These are phyloP conservation scores for Halichoerus grypus DNA, from an alignment of 2,113 vertebrate species.

Conservation along the genomic window DNA sequence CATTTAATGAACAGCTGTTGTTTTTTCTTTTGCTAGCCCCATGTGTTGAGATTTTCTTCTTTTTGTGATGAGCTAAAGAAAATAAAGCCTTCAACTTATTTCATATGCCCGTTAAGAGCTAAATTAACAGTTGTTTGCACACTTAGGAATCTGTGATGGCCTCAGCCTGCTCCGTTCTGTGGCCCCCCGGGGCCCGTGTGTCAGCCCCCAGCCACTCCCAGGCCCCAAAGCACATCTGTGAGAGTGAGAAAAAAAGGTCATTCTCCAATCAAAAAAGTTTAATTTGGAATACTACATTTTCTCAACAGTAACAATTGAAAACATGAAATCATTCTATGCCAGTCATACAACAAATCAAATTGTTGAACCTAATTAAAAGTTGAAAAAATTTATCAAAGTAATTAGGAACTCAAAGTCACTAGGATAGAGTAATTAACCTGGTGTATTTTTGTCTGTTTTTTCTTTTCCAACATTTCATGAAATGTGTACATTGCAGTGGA, in stretches of 20 bases:
- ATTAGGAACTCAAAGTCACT: neutral
- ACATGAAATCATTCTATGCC: neutral
- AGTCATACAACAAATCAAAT: neutral
- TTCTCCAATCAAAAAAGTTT: neutral
- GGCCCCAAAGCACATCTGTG: neutral
- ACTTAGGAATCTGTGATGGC: neutral
- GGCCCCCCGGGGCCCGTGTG: fast-evolving
- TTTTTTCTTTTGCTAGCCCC: neutral
- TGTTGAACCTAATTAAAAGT: neutral
- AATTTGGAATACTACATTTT: neutral
- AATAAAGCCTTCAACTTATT: neutral
- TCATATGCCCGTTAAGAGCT: neutral
- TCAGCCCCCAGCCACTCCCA: neutral
- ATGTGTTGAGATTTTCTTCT: neutral
- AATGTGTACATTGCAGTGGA: neutral
- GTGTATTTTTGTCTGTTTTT: neutral
- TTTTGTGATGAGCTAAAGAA: neutral
- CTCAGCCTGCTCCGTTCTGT: neutral
- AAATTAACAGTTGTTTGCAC: neutral
- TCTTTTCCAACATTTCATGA: neutral
- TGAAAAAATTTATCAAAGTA: neutral
- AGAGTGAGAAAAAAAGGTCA: neutral
- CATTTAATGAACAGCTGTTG: neutral
- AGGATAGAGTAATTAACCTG: neutral
- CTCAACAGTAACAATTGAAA: neutral